Conservation (phyloP, 1,140 invertebrate genomes). For the Saxidomus purpurata region DNA sequence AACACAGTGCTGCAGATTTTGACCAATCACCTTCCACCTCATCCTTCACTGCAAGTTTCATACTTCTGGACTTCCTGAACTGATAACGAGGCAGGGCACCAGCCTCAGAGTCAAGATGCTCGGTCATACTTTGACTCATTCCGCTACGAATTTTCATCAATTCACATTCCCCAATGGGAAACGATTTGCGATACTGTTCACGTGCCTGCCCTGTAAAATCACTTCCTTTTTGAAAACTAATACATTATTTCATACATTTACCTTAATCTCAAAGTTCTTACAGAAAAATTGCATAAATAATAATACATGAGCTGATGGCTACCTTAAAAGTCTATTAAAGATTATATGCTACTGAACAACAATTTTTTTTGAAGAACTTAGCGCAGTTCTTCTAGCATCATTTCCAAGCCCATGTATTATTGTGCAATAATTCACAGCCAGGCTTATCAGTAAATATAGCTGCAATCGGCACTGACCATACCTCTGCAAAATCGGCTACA, state of each 20-base stretch:
- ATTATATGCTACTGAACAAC: too few species aligned
- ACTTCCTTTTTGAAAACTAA: background rate
- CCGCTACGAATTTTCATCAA: constrained; percentile 66
- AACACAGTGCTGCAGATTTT: constrained; percentile 52
- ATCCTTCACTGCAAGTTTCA: constrained; percentile 83
- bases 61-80: constrained; percentile 85
- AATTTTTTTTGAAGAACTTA: too few species aligned
- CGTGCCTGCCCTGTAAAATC: constrained; percentile 41
- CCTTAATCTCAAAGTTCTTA: background rate
- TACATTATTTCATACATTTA: background rate
- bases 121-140: constrained; percentile 72
- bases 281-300: too few species aligned
- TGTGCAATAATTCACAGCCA: too few species aligned
- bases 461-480: too few species aligned
- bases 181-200: constrained; percentile 78
- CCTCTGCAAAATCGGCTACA: too few species aligned
- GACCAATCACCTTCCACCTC: constrained; percentile 82
- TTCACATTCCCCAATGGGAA: constrained; percentile 75
- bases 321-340: too few species aligned
- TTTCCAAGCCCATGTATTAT: too few species aligned
- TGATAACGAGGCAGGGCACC: constrained; percentile 76
- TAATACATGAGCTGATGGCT: too few species aligned
- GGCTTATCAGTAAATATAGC: too few species aligned
- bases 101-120: constrained; percentile 70
- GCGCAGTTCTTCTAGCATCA: too few species aligned